Conservation (phyloP, 30 jellyfish, hydroid and myxozoan species). For the Chrysaora quinquecirrha region DNA sequence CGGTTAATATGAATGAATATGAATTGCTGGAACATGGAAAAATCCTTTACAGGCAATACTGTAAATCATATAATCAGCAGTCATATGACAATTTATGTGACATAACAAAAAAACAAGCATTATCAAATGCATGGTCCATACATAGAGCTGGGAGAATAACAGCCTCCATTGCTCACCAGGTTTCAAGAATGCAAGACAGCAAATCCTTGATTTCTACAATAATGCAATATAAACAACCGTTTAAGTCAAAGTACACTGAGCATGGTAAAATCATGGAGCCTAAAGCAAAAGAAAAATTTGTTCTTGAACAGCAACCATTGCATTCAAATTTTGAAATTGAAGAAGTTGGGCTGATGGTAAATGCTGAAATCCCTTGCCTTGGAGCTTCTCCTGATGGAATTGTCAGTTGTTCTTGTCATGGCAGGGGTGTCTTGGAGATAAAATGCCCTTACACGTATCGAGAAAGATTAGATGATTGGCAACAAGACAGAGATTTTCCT, state of each 20-base stretch:
- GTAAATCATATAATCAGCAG: constrained; percentile 13
- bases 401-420: constrained; percentile 2
- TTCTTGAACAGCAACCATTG: constrained; percentile 8
- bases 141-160: constrained; percentile 59
- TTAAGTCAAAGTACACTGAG: constrained; percentile 41
- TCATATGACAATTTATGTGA: constrained; percentile 35
- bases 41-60: constrained; percentile 16
- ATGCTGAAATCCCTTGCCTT: constrained; percentile 32
- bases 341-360: constrained; percentile 21
- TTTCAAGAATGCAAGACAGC: constrained; percentile 45
- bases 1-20: constrained; percentile 28
- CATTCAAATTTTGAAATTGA: constrained; percentile 17
- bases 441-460: constrained; percentile 4
- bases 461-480: constrained; percentile 1
- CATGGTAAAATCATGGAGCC: constrained; percentile 28
- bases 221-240: constrained; percentile 49
- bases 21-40: constrained; percentile 37
- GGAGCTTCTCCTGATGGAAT: constrained; percentile 24
- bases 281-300: constrained; percentile 11
- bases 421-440: constrained; percentile 3
- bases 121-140: constrained; percentile 22
- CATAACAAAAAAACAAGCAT: constrained; percentile 27
- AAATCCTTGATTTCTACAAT: constrained; percentile 21
- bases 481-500: constrained; percentile 1
- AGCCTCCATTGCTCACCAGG: constrained; percentile 13